Percentiles rank a stretch among this genome's conserved stretches.
These are phyloP conservation scores for Ceratosolen fusciceps DNA, from an alignment of 1,140 invertebrate species.

Conservation along the genomic window DNA sequence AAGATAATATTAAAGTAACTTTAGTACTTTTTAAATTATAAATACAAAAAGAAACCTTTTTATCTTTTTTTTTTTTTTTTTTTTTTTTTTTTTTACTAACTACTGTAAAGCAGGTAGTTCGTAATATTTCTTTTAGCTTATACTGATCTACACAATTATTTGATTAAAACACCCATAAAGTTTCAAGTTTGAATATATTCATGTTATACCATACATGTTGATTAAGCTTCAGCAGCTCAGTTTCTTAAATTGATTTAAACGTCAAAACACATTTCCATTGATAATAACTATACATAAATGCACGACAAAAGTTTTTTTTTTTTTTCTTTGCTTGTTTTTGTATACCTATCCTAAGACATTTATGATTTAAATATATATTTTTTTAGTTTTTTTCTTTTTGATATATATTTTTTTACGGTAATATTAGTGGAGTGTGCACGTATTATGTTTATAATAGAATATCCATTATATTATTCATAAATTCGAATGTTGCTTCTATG, in stretches of 20 bases:
- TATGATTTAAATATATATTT: constrained; percentile 25
- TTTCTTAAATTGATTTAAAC: constrained; percentile 38
- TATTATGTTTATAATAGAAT: constrained; percentile 35
- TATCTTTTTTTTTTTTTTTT: constrained; percentile 13
- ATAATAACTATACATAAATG: constrained; percentile 52
- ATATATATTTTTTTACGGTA: not conserved
- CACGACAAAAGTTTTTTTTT: constrained; percentile 54
- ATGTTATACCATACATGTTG: not conserved
- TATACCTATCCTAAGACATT: constrained; percentile 12
- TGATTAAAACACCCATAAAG: constrained; percentile 12
- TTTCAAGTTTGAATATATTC: not conserved
- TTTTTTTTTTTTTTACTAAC: constrained; percentile 39
- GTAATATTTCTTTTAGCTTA: constrained; percentile 15
- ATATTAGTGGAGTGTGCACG: not conserved
- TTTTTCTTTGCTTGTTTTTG: too few species aligned
- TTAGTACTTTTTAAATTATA: not conserved
- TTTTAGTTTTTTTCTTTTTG: constrained; percentile 24
- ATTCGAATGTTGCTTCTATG: constrained; percentile 58
- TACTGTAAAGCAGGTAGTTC: constrained; percentile 45
- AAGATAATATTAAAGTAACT: constrained; percentile 9
- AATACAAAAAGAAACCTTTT: not conserved
- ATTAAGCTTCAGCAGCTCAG: constrained; percentile 40
- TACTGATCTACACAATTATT: constrained; percentile 25
- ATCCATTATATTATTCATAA: constrained; percentile 36
- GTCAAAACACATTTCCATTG: constrained; percentile 39